These are phyloP conservation scores for Electrona antarctica DNA, from an alignment of 2,113 vertebrate species.

Conservation along the genomic window DNA sequence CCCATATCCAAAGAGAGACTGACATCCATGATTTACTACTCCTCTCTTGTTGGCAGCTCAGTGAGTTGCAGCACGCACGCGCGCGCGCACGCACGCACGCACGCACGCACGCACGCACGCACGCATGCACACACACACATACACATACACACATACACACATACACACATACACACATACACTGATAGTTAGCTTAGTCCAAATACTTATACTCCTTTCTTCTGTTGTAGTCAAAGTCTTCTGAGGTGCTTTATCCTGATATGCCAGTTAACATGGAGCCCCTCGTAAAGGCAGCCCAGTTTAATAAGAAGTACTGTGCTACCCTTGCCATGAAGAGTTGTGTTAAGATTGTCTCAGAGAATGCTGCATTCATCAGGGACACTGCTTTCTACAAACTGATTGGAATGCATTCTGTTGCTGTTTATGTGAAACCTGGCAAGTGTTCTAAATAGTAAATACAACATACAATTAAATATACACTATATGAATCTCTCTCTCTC, in stretches of 20 bases:
- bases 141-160: too few relatives aligned
- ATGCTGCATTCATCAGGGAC: slow-evolving; percentile 69
- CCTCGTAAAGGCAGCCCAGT: slow-evolving; percentile 11
- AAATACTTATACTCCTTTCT: slow-evolving; percentile 4
- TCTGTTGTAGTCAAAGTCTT: slow-evolving; percentile 59
- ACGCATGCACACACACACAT: too few relatives aligned
- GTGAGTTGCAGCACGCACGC: slow-evolving; percentile 30
- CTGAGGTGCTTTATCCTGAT: slow-evolving; percentile 60
- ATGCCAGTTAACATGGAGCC: slow-evolving; percentile 4
- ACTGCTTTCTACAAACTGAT: slow-evolving; percentile 63
- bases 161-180: too few relatives aligned
- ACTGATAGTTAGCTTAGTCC: too few relatives aligned
- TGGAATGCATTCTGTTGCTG: slow-evolving; percentile 72
- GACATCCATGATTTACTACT: slow-evolving; percentile 19
- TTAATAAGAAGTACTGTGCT: slow-evolving; percentile 61
- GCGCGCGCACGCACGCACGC: too few relatives aligned
- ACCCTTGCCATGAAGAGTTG: slow-evolving; percentile 75
- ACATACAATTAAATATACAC: background rate
- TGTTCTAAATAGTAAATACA: background rate
- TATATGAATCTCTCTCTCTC: too few relatives aligned
- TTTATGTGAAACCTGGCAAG: slow-evolving; percentile 76
- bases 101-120: too few relatives aligned
- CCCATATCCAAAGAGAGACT: slow-evolving; percentile 61
- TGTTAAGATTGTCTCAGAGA: slow-evolving; percentile 62
- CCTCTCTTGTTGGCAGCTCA: slow-evolving; percentile 17